These are phyloP conservation scores for Pachypanchax playfairii DNA, from an alignment of 2,113 vertebrate species.

Conservation along the genomic window DNA sequence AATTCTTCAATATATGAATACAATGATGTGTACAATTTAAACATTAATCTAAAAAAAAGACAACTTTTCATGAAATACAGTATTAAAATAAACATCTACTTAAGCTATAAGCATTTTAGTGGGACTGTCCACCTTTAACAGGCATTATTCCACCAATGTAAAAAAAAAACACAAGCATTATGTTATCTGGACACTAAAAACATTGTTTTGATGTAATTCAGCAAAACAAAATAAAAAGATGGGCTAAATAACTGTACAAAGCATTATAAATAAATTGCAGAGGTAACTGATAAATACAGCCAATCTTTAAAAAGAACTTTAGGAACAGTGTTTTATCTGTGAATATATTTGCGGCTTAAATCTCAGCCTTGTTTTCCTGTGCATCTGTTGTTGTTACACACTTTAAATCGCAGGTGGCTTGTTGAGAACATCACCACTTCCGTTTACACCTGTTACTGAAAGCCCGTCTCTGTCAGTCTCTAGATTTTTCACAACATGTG, in stretches of 20 bases:
- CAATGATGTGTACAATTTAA: conserved; percentile 25
- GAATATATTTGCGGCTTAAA: conserved; percentile 15
- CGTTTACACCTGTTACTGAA: neutral
- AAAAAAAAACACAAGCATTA: conserved; percentile 18
- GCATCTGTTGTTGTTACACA: conserved; percentile 1
- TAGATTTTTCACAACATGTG: neutral
- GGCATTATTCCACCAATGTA: conserved; percentile 2
- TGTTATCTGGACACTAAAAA: neutral
- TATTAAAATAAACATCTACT: neutral
- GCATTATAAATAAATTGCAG: neutral
- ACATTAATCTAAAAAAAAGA: conserved; percentile 19
- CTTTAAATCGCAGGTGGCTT: neutral
- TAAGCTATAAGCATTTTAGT: conserved; percentile 4
- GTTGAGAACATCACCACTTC: too few species aligned
- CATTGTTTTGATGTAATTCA: conserved; percentile 3
- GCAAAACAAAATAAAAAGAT: conserved; percentile 34
- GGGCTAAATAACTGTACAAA: too few species aligned
- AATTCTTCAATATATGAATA: conserved; percentile 23
- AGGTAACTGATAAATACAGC: conserved; percentile 7
- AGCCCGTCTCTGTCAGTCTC: neutral
- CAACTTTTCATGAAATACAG: conserved; percentile 8
- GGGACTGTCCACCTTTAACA: conserved; percentile 28
- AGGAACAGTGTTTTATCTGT: neutral
- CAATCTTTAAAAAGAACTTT: neutral
- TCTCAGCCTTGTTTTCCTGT: conserved; percentile 2